Conservation (phyloP, 2,113 vertebrate genomes). For the Ochotona princeps region DNA sequence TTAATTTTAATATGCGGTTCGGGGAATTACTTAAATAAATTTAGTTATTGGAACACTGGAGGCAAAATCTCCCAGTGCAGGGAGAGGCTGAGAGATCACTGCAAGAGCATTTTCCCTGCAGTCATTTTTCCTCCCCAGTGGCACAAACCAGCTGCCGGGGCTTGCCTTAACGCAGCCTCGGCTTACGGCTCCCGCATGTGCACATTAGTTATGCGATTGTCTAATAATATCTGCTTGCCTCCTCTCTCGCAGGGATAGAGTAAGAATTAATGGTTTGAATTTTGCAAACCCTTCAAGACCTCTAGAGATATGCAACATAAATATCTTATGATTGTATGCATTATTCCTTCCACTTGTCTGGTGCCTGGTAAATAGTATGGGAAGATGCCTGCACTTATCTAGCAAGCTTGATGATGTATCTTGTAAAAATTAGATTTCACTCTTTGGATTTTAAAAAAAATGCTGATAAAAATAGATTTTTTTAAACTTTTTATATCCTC, state of each 20-base stretch:
- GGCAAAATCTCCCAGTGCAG: background rate
- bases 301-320: constrained; percentile 58
- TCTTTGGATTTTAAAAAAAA: background rate
- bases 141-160: background rate
- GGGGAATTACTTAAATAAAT: background rate
- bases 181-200: background rate
- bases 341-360: constrained; percentile 41
- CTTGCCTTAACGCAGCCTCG: background rate
- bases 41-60: background rate
- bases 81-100: fast-evolving
- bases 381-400: background rate
- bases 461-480: background rate
- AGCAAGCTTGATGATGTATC: background rate
- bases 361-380: background rate
- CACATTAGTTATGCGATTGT: background rate
- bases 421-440: constrained; percentile 32
- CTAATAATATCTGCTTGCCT: constrained; percentile 49
- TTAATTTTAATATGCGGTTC: background rate
- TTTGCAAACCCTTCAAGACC: constrained; percentile 50
- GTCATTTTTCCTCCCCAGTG: background rate
- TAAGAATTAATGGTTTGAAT: constrained; percentile 67
- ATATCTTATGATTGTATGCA: constrained; percentile 59
- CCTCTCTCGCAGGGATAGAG: constrained; percentile 14
- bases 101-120: background rate
- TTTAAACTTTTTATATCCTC: background rate